A percentile compares a stretch with the other conserved stretches of the same genome.
Conservation (phyloP, 2,888 invertebrate genomes). For the Hypercompe scribonia region DNA sequence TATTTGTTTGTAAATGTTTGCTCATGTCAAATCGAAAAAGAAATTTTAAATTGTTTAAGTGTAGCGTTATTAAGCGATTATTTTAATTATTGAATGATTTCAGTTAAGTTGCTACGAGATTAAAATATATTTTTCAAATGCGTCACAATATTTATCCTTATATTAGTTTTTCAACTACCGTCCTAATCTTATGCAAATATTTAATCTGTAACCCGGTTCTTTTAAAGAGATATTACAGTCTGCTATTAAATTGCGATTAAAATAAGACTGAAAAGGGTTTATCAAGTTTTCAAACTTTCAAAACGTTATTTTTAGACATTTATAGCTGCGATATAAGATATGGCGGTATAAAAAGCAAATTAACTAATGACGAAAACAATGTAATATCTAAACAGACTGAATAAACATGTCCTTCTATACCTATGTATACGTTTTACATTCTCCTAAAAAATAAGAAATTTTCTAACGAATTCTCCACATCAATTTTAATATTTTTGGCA, state of each 20-base stretch:
- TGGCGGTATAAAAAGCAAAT: slow-evolving; percentile 46
- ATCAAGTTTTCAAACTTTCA: slow-evolving; percentile 79
- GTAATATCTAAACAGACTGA: slow-evolving; percentile 69
- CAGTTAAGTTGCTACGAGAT: slow-evolving; percentile 29
- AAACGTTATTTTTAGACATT: slow-evolving; percentile 69
- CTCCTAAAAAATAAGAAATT: slow-evolving; percentile 50
- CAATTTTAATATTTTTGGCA: slow-evolving; percentile 24
- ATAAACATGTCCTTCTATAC: slow-evolving; percentile 60
- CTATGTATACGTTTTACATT: slow-evolving; percentile 68
- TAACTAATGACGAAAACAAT: slow-evolving; percentile 55
- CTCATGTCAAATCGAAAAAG: slow-evolving; percentile 40
- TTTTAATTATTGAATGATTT: slow-evolving; percentile 31
- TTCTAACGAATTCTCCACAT: slow-evolving; percentile 26
- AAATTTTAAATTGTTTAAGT: slow-evolving; percentile 31
- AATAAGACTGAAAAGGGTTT: slow-evolving; percentile 80
- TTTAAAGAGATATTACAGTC: slow-evolving; percentile 35
- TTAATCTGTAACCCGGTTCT: slow-evolving; percentile 23
- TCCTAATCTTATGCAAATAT: slow-evolving; percentile 52
- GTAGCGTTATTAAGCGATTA: slow-evolving; percentile 24
- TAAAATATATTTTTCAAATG: slow-evolving; percentile 26
- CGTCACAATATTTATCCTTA: slow-evolving; percentile 24
- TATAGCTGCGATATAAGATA: slow-evolving; percentile 51
- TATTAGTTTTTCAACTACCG: slow-evolving; percentile 55
- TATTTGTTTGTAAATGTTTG: slow-evolving; percentile 30
- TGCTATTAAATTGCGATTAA: slow-evolving; percentile 62